Conservation (phyloP, 2,888 invertebrate genomes). For the Lordiphosa fenestrarum region DNA sequence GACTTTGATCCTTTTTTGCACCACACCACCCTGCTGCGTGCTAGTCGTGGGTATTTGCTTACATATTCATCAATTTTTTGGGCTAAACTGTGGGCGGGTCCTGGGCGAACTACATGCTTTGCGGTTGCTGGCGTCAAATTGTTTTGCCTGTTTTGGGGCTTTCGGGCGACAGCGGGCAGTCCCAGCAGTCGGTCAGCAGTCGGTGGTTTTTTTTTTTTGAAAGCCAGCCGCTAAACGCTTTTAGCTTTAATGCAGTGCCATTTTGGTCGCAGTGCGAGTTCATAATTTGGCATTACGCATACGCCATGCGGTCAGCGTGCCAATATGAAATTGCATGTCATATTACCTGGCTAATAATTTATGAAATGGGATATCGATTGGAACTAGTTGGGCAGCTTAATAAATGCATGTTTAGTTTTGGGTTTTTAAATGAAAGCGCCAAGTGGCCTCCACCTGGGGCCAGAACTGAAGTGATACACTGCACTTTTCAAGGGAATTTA, state of each 20-base stretch:
- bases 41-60: constrained; percentile 64
- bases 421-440: no score
- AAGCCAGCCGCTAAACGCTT: constrained; percentile 62
- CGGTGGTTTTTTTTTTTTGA: constrained; percentile 38
- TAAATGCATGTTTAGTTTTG: background rate
- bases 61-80: constrained; percentile 72
- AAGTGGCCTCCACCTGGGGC: no score
- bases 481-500: no score
- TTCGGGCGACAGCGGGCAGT: constrained; percentile 65
- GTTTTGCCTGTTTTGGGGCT: constrained; percentile 70
- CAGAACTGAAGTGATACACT: no score
- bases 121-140: constrained; percentile 70
- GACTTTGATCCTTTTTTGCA: constrained; percentile 68
- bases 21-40: constrained; percentile 37
- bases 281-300: constrained; percentile 64
- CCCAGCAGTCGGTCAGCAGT: constrained; percentile 59
- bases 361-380: constrained; percentile 28
- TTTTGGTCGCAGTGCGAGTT: constrained; percentile 47
- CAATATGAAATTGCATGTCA: constrained; percentile 31
- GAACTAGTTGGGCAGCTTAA: background rate
- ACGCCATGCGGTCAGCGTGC: constrained; percentile 54
- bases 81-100: constrained; percentile 62
- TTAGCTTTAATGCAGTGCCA: constrained; percentile 65
- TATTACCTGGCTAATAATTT: constrained; percentile 11
- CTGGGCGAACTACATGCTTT: constrained; percentile 55